Conservation (phyloP, 2,113 vertebrate species). For the Seriola quinqueradiata region DNA sequence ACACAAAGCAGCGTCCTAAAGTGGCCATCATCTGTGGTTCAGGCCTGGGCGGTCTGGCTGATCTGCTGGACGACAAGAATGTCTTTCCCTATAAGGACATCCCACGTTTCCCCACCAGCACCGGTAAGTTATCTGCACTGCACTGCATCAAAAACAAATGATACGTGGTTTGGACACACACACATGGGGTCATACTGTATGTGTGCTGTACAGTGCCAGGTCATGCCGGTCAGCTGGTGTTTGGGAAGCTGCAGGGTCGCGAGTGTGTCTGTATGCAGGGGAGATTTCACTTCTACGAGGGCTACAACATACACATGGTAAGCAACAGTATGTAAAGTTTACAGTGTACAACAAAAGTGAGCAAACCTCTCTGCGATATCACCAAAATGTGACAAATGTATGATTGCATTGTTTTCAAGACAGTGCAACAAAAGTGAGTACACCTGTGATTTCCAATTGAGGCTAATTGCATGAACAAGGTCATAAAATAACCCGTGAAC, state of each 20-base stretch:
- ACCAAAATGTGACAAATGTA: background rate
- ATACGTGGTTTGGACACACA: slow-evolving; percentile 2
- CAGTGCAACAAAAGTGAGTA: too few relatives aligned
- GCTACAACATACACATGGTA: slow-evolving; percentile 81
- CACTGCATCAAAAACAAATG: background rate
- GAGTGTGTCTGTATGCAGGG: slow-evolving; percentile 87
- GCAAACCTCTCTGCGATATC: background rate
- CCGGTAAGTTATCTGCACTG: slow-evolving; percentile 49
- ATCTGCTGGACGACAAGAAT: slow-evolving; percentile 75
- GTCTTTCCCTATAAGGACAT: slow-evolving; percentile 82
- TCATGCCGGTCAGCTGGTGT: slow-evolving; percentile 83
- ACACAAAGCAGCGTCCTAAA: slow-evolving; percentile 73
- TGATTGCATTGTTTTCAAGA: background rate
- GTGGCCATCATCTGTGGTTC: slow-evolving; percentile 89
- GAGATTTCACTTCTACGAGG: slow-evolving; percentile 87
- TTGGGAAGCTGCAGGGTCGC: slow-evolving; percentile 79
- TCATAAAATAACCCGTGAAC: background rate
- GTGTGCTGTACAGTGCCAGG: slow-evolving; percentile 76
- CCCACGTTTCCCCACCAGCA: slow-evolving; percentile 86
- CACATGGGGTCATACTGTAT: slow-evolving; percentile 13
- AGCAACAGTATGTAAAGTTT: slow-evolving; percentile 8
- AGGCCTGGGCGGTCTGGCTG: slow-evolving; percentile 85
- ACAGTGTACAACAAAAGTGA: background rate
- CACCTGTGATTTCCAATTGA: too few relatives aligned
- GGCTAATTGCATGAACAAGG: background rate